Percentiles rank a stretch among this genome's conserved stretches.
Conservation (phyloP, 1,140 invertebrate genomes). For the Penaeus japonicus region DNA sequence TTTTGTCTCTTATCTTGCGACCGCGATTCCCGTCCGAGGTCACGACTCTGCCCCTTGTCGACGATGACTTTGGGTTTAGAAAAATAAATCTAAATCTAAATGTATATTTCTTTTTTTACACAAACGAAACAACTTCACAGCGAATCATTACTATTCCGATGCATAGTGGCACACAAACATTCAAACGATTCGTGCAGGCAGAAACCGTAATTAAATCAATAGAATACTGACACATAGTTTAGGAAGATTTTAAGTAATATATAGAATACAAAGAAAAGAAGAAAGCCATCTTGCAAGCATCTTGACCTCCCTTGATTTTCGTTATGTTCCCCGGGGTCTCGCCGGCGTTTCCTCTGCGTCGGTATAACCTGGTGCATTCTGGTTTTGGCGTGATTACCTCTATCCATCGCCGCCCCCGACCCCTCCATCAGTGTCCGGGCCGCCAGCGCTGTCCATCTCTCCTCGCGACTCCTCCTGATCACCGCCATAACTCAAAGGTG, state of each 20-base stretch:
- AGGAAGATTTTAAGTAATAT: background rate
- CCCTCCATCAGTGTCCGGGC: conserved; percentile 55
- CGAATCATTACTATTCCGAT: no score
- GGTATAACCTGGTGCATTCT: conserved; percentile 52
- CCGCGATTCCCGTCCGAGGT: background rate
- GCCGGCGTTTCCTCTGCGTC: conserved; percentile 42
- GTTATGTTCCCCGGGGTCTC: background rate
- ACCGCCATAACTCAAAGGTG: conserved; percentile 57
- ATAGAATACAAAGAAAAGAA: no score
- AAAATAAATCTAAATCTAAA: no score
- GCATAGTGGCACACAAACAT: no score
- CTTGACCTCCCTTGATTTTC: background rate
- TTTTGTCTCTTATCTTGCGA: conserved; percentile 2
- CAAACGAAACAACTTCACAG: no score
- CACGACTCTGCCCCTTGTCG: background rate
- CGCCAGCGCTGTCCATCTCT: conserved; percentile 57
- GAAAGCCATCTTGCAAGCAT: no score
- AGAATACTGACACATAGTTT: no score
- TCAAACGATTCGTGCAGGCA: no score
- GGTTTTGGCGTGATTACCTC: conserved; percentile 57
- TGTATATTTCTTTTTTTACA: no score
- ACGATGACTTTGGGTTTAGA: no score
- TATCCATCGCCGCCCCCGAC: conserved; percentile 53
- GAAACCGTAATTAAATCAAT: no score
- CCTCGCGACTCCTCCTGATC: conserved; percentile 55